Base-by-base conservation (phyloP, 2,113 vertebrate genomes). In the Aepyceros melampus region DNA sequence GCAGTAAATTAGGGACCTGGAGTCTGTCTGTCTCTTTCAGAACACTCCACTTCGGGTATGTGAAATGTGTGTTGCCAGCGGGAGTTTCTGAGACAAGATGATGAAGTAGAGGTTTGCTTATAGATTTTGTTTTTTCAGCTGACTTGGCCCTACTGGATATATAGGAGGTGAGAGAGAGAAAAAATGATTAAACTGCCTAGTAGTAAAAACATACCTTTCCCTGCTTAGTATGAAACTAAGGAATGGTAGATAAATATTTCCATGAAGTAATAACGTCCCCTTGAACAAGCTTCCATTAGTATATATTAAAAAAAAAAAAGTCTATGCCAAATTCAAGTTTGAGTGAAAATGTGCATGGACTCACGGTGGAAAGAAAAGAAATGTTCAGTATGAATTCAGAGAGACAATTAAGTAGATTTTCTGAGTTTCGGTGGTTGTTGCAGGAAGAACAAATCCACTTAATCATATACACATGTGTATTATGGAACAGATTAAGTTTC, bases 91-190 rank as follows among this genome's bases (percentile, higher is more conserved):
- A 92, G 87, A 95, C 91, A 88, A 33, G 62, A 96, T 82, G 64
- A 94, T 67, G 53, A 78, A 83, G 33, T 79, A n/a, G 79, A 10
- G 6, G 12, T 84, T 89, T 89, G 45, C 94, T 87, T 94, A 43
- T 56, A 71, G 36, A 56, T 89, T 93, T 95, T 91, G 64, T 94
- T 97, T 93, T 95, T 94, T 94, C 94, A 97, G 92, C 97, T 96
- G 92, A 95, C 94, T 94, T 96, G 64, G 56, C 74, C 56, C 47
- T 67, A 45, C 27, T 60, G 27, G 15, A 64, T 19, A 83, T 47
- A 47, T 19, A 76, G 78, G 51, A 91, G 87, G 78, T 74, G 31
- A 89, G 23, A 21, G 87, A 58, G 78, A 81, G 33, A 13, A 31
- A 51, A 87, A 89, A 74, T 74, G 51, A 89, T 79, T 60, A 89